Base-by-base conservation (phyloP, 2,888 invertebrate genomes). In the Chloromyia formosa region DNA sequence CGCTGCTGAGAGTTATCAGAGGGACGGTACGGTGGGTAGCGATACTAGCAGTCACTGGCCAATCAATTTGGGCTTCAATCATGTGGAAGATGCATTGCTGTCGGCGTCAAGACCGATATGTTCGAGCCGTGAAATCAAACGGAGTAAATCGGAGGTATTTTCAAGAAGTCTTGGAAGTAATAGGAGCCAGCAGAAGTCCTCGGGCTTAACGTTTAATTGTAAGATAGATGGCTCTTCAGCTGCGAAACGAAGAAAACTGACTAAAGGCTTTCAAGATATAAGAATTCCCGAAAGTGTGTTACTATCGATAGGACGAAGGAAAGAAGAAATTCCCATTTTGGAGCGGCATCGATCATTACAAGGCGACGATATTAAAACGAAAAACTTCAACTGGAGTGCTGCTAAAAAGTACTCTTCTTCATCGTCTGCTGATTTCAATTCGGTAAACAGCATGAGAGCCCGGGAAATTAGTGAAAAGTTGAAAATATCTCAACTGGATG, bases 161-260 rank as follows among this genome's bases (percentile, higher is more conserved):
- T 76, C 77, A 78, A 75, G 77, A 23, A 77, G 77, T 27, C 73
- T 77, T 2, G 87, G 85, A 74, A 73, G 74, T 9, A 74, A 53
- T 20, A 23, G 89, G 73, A 88, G 87, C 56, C 90, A 90, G 80
- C 91, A 91, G 81, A 86, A 90, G 78, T 90, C 91, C 0, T 91
- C 91, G 78, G 91, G 91, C 81, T 83, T 91, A 56, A 89, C 90
- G 0, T 90, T 91, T 88, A 91, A 90, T 80, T 92, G 90, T 80
- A 92, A 92, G 85, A 86, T 92, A 73, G 92, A 92, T 79, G 88
- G 89, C 42, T 88, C 87, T 74, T 86, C 90, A 5, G 89, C 91
- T 74, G 89, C 91, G 74, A 93, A 93, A 79, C 88, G 92, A 77
- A 88, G 93, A 71, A 93, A 93, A 85, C 86, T 91, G 1, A 85